Evolutionary conservation across 2,797 vertebrate species (phyloP), one percentile per base, ranked within the genome.

Genomic region (Coregonus ussuriensis): DNA sequence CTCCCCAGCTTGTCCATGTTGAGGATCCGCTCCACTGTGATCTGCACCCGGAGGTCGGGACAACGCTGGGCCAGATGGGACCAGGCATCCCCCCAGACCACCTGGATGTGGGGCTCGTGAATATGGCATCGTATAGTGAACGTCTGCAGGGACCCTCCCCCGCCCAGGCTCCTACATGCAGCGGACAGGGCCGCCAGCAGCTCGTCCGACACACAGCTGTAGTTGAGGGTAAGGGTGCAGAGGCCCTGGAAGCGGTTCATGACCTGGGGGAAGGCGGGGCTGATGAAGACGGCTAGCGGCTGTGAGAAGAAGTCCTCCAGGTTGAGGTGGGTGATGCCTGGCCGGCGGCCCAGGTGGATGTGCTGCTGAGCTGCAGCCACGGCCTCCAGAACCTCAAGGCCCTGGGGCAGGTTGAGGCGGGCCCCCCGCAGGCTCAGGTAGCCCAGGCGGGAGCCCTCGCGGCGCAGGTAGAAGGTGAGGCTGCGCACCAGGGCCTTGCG

Each of bases 91-190:
- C 93, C 92, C 78, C 83, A 89, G 63, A 94, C 63, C 3, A 81
- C 85, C 74, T 94, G 93, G 1, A 77, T 70, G 0, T 93, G 93
- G 51, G 91, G 93, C 72, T 94, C 93, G 1, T 84, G 83, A 35
- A 86, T 35, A 72, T 92, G 92, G 72, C 93, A 94, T 66, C 92
- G 93, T 84, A 95, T 91, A 71, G 92, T 93, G 65, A 94, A 85
- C 56, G 87, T 88, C 66, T 81, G 52, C 21, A 94, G 89, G 18
- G 90, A 90, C 7, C 82, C 62, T 35, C 79, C 84, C n/a, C 71
- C 71, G 25, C n/a, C 37, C 54, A 37, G 16, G 9, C 31, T 65
- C 15, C 47, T 33, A 0, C 78, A 91, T 72, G 82, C 86, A 52
- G 91, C 85, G 1, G 68, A 33, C 75, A 94, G 66, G 31, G 81